Evolutionary conservation across 2,113 vertebrate genomes (phyloP), one percentile per base, ranked within the genome.

Genomic region (Sphaerodactylus townsendi): DNA sequence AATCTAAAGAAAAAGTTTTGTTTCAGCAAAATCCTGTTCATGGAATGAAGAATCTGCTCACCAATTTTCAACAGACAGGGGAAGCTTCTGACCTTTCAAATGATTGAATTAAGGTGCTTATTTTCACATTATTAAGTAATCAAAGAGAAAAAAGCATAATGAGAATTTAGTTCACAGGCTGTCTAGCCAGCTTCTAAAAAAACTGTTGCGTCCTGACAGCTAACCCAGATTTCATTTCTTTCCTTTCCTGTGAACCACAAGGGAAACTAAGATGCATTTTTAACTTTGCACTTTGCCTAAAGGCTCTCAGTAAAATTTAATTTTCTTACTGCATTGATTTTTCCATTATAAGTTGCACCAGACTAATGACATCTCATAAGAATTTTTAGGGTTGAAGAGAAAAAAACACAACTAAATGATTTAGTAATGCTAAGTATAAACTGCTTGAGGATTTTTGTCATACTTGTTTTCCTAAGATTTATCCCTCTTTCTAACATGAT

Each of bases 221-320:
- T 95, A 97, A 96, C 92, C 95, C 94, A 96, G 89, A 95, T 96
- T 96, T 93, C 93, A 96, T 96, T 96, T 96, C 94, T 95, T 85
- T 82, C 84, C 95, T 95, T 95, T 92, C 89, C 90, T 95, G 90
- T 95, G 94, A 97, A 95, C 88, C 97, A 96, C 96, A 93, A 88
- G 97, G 97, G 97, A 96, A 97, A 91, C 94, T 96, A 96, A 97
- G 98, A 98, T 96, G 97, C 97, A 96, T 97, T 97, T 97, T 97
- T 96, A 72, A 97, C 96, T 97, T 97, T 97, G 97, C 97, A 98
- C 97, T 98, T 97, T 97, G 96, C 97, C 97, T 97, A 97, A 97
- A 97, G 98, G 98, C 97, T 98, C 96, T 98, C 96, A 96, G 96
- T 96, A 96, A 98, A 99, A 99, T 98, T 98, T 96, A 97, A 99